Base-by-base conservation (phyloP, 2,113 vertebrate species). In the Saccopteryx bilineata region DNA sequence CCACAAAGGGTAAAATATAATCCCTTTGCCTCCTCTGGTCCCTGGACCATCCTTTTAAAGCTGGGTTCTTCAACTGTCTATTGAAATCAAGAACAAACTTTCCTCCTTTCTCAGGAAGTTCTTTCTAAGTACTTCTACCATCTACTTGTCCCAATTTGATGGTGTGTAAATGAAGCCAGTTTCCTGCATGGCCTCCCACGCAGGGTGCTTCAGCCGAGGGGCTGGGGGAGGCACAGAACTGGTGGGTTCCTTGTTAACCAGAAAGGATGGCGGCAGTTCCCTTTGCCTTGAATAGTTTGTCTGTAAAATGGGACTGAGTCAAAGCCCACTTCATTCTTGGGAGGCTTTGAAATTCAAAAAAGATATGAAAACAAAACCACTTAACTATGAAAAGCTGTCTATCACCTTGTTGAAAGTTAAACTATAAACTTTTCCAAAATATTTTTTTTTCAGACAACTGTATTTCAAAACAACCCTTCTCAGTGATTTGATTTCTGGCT, bases 241-340 rank as follows among this genome's bases (percentile, higher is more conserved):
- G 39, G 80, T 54, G 28, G 60, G 26, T 26, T 50, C 28, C 74
- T 89, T n/a, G 39, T 50, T 85, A 72, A 68, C 17, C 46, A 33
- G 13, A 68, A 85, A 1, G 1, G 33, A 26, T 39, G 23, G 39
- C 68, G 23, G 23, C 7, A 7, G 17, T 24, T 90, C 26, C 14
- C 15, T 82, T 92, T 52, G 48, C 69, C 79, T 89, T 92, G 58
- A 91, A n/a, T 48, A 46, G 17, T 83, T 85, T 93, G 66, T 65
- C 76, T 90, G 91, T 93, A 86, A 97, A 94, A 89, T 93, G 87
- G 63, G 68, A 72, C 89, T 79, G 81, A 58, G n/a, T 76, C 63
- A 71, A 92, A 95, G 21, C 61, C 46, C 50, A 48, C 46, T 75
- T 85, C 68, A 87, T 93, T 81, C 54, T 28, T 71, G 19, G 52